These are phyloP conservation scores for Ecliptopera silaceata DNA, from an alignment of 2,888 invertebrate genomes.

Conservation along the genomic window DNA sequence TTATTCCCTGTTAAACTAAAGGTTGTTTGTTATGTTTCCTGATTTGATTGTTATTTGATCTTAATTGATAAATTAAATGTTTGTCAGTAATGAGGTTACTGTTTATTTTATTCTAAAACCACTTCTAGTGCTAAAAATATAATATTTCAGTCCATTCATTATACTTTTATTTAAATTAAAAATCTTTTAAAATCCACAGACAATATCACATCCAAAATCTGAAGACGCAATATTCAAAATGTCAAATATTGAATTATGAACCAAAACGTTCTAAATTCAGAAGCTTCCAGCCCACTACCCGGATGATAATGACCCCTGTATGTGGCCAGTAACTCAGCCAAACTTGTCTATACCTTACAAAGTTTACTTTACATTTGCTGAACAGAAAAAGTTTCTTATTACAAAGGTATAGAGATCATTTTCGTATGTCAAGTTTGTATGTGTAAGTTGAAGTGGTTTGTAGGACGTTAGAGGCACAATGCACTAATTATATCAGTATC, in stretches of 20 bases:
- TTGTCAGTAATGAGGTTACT: no score
- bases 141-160: no score
- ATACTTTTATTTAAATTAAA: background rate
- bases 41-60: no score
- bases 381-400: slow-evolving; percentile 25
- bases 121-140: no score
- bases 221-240: slow-evolving; percentile 45
- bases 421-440: slow-evolving; percentile 20
- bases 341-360: slow-evolving; percentile 59
- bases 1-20: no score
- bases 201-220: slow-evolving; percentile 31
- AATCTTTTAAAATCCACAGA: background rate
- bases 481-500: slow-evolving; percentile 81
- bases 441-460: slow-evolving; percentile 38
- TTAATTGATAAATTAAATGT: no score
- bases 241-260: slow-evolving; percentile 64
- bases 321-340: slow-evolving; percentile 70
- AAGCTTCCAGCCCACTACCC: slow-evolving; percentile 61
- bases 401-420: slow-evolving; percentile 36
- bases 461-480: slow-evolving; percentile 72
- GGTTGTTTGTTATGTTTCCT: no score
- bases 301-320: slow-evolving; percentile 69
- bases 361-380: slow-evolving; percentile 19
- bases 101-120: no score
- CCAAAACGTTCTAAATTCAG: slow-evolving; percentile 60